phyloP scores from a whole-genome alignment of 2,797 vertebrate genomes.

The Lacerta agilis region DNA sequence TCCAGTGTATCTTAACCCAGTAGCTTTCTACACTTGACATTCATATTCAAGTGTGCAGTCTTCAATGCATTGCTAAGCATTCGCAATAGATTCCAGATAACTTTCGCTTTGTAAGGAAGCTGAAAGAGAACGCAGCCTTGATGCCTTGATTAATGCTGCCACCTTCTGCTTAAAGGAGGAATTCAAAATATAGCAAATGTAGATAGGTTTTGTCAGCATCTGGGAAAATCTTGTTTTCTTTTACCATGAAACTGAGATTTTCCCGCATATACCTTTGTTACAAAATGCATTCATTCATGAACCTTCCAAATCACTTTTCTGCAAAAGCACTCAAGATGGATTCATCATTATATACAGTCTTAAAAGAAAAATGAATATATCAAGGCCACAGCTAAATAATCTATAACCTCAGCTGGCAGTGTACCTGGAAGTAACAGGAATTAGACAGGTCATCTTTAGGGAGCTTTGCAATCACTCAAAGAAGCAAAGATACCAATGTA shows the following conservation, averaged over 20 bases:
- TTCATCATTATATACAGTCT: no score
- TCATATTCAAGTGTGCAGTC: background rate
- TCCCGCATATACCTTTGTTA: background rate
- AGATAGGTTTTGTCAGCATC: background rate
- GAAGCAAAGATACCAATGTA: background rate
- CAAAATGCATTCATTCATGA: background rate
- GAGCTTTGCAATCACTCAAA: background rate
- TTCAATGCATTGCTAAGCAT: background rate
- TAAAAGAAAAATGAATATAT: background rate
- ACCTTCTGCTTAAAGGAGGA: constrained; percentile 66
- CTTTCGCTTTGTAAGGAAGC: background rate
- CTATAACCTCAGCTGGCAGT: background rate
- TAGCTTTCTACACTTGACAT: background rate
- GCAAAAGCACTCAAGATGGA: background rate
- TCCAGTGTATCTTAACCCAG: background rate
- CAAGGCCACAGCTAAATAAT: background rate
- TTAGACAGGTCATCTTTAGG: no score
- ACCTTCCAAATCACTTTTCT: background rate
- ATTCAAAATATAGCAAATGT: constrained; percentile 24
- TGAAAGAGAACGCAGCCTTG: background rate
- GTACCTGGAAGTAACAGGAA: background rate
- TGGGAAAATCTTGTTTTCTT: no score
- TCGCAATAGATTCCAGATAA: constrained; percentile 13
- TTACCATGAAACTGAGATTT: background rate
- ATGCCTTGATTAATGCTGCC: constrained; percentile 73